Base-by-base conservation (phyloP, 2,888 invertebrate genomes). In the Rhopalosiphum nymphaeae region DNA sequence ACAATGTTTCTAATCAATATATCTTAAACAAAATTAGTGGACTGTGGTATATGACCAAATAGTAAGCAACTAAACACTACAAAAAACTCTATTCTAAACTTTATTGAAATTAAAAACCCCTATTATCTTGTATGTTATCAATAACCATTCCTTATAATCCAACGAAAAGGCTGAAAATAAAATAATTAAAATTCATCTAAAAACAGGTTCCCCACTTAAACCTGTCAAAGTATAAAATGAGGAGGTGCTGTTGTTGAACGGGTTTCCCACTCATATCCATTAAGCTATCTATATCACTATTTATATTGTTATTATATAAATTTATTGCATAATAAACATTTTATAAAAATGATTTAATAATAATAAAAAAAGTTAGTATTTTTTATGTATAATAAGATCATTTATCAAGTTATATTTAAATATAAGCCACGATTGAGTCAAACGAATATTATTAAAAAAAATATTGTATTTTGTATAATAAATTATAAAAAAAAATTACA, bases 11-110 rank as follows among this genome's bases (percentile, higher is more conserved):
- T 44, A 44, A 44, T 25, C 44, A 9, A 44, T 44, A 85, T 4
- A 13, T 85, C 11, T 26, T 85, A 44, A 13, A 85, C 85, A 85
- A 85, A 46, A 7, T 46, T 46, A 46, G 44, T 46, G 44, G 5
- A 46, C 44, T 7, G 44, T 46, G 44, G 44, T 46, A 46, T 7
- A 46, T 46, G 44, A 53, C 10, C 11, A 53, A 87, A 53, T 87
- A 78, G 21, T 36, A 78, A 36, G n/a, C 53, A 10, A 53, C 53
- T 21, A 29, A 25, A n/a, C 11, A 53, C n/a, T 36, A 53, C 49
- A 87, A 87, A 87, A 49, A 36, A n/a, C 53, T 87, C 87, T 53
- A 87, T 49, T 87, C 53, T 21, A 49, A 36, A 87, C n/a, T 53
- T 16, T 49, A n/a, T 26, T 53, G 21, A n/a, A 49, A 87, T 36